Base-by-base conservation (phyloP, 2,888 invertebrate species). In the Melanchra persicariae region DNA sequence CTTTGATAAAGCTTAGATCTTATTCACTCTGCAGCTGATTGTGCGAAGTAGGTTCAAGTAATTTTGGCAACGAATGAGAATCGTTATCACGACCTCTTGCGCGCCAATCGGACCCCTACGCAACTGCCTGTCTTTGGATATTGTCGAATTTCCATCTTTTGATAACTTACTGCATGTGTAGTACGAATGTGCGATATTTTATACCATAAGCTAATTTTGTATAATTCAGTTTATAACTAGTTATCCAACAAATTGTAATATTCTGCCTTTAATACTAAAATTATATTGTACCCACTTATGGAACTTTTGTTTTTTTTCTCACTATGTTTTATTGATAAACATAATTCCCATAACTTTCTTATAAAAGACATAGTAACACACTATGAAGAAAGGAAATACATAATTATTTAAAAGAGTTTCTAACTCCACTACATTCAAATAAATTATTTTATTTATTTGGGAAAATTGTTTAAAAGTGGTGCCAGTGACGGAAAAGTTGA, bases 241-340 rank as follows among this genome's bases (percentile, higher is more conserved):
- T 12, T 58, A 58, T 12, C 17, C 6, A 43, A 73, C 7, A 22
- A 47, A 30, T n/a, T 24, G 7, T 26, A 55, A n/a, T n/a, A n/a
- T n/a, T n/a, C n/a, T n/a, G n/a, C 15, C 3, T 45, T 43, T 70
- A 54, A n/a, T 45, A 34, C 34, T 52, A 24, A 22, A 24, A 15
- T 54, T 34, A 54, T 49, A 49, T 26, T 70, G 26, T 59, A 51
- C 9, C 19, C 12, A 49, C 15, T 6, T 8, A 45, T 19, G 15
- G 12, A 22, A 45, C 19, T 26, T 26, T 37, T 1, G 1, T 30
- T 43, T 74, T 68, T 59, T 19, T 4, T 34, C 7, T 34, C 34
- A 8, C 17, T 19, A 45, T 74, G 22, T 74, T 74, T 71, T 54
- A 52, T 10, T 71, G 15, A 15, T 10, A 52, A 0, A 22, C 19